A percentile compares a stretch with the other conserved stretches of the same genome.
Conservation (phyloP, 2,888 invertebrate genomes). For the Glyphotaelius pellucidus region DNA sequence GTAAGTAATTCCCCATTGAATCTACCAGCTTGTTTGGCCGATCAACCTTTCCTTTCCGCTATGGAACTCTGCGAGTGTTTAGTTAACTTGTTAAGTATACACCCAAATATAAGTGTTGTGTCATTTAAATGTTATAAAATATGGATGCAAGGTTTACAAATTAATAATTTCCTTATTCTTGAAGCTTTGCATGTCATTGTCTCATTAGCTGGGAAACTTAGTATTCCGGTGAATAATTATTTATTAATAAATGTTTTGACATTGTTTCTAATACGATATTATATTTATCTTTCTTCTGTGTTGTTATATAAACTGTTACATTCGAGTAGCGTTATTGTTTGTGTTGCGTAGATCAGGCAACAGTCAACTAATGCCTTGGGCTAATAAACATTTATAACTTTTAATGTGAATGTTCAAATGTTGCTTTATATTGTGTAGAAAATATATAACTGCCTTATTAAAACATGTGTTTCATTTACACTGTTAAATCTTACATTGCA, state of each 20-base stretch:
- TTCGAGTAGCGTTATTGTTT: conserved; percentile 72
- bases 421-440: conserved; percentile 79
- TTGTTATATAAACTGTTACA: conserved; percentile 76
- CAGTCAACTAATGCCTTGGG: conserved; percentile 42
- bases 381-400: conserved; percentile 56
- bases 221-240: conserved; percentile 61
- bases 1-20: background rate
- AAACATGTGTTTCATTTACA: conserved; percentile 50
- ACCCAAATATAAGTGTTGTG: conserved; percentile 55
- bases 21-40: conserved; percentile 36
- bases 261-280: conserved; percentile 62
- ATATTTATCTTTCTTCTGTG: conserved; percentile 68
- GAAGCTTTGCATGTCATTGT: conserved; percentile 63
- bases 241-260: conserved; percentile 61
- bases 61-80: conserved; percentile 32
- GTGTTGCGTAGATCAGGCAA: conserved; percentile 29
- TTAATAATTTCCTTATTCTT: conserved; percentile 40
- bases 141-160: conserved; percentile 59
- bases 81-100: background rate
- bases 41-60: conserved; percentile 46
- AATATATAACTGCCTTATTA: conserved; percentile 67
- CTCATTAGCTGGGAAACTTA: conserved; percentile 49
- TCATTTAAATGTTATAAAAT: conserved; percentile 45
- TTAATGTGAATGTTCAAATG: conserved; percentile 70
- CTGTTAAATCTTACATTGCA: too few species aligned